Base-by-base conservation (phyloP, 2,888 invertebrate species). In the Andrena dorsata region DNA sequence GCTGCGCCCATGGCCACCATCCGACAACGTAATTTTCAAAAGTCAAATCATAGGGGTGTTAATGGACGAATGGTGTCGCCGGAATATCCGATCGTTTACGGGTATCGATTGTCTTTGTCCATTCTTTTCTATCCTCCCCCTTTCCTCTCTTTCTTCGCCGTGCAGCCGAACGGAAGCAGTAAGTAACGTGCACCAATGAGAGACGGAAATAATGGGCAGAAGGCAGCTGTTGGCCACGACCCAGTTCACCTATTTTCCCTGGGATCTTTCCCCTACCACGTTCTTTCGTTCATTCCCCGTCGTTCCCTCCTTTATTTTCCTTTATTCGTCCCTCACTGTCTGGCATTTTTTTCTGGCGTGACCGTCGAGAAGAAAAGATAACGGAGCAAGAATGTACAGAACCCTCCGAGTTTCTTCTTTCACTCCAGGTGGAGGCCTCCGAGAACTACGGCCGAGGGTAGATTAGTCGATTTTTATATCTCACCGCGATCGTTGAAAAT, bases 181-280 rank as follows among this genome's bases (percentile, higher is more conserved):
- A 85, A 87, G 85, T 82, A 84, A 88, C 79, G 73, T 73, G 72
- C 76, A 60, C 75, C 83, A 84, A 88, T 79, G 86, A 89, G 86
- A 86, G 80, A 77, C 87, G 79, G 82, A 89, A 89, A 85, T 86
- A 87, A 89, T 85, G 83, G 81, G 80, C 81, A 83, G 81, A 83
- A 82, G 83, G 77, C 80, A 89, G 86, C 84, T 82, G 86, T 86
- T 84, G 80, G 85, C 88, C 82, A 81, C 84, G 88, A 87, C 86
- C 88, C 82, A 84, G 79, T 88, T 88, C 77, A 80, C 76, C 79
- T 81, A 75, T 85, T 88, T 88, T 85, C 76, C 84, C 78, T 82
- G 77, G 69, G 49, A 87, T 81, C 80, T 81, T 72, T 75, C 74
- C 35, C 64, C 73, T 58, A 56, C 64, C 65, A 20, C 35, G 70